Conservation (phyloP, 2,113 vertebrate genomes). For the Gambusia affinis region DNA sequence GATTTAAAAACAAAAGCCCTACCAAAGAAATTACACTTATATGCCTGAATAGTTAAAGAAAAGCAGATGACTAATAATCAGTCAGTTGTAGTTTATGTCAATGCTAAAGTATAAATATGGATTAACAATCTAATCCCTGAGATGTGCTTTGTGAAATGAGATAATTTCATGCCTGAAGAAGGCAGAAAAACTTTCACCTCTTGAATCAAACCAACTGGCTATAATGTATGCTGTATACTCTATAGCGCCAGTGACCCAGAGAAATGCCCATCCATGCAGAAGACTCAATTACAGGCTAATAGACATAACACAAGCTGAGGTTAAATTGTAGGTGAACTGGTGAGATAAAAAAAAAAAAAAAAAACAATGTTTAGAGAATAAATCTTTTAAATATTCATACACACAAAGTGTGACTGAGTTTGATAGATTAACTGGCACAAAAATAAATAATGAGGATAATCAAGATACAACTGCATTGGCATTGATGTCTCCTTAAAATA, state of each 20-base stretch:
- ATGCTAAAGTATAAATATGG: constrained; percentile 30
- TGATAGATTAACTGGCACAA: too few species aligned
- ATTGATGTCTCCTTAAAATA: too few species aligned
- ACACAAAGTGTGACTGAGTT: neutral
- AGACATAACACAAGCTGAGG: constrained; percentile 10
- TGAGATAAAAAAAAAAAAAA: too few species aligned
- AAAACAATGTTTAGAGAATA: neutral
- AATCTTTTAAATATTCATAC: neutral
- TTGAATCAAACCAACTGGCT: constrained; percentile 33
- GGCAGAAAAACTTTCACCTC: constrained; percentile 32
- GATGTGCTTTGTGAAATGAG: constrained; percentile 39
- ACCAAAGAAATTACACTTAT: neutral
- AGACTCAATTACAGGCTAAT: constrained; percentile 14
- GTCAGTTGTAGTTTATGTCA: neutral
- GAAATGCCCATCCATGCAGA: neutral
- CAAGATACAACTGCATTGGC: too few species aligned
- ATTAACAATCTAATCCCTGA: constrained; percentile 41
- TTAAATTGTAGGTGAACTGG: neutral
- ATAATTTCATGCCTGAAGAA: constrained; percentile 56
- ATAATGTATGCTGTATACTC: constrained; percentile 51
- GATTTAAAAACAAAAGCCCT: constrained; percentile 8
- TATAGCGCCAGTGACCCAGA: neutral
- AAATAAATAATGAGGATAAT: too few species aligned
- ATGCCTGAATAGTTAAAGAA: constrained; percentile 16
- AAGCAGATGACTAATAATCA: too few species aligned